Conservation (phyloP, 2,888 invertebrate species). For the Lithophane socia region DNA sequence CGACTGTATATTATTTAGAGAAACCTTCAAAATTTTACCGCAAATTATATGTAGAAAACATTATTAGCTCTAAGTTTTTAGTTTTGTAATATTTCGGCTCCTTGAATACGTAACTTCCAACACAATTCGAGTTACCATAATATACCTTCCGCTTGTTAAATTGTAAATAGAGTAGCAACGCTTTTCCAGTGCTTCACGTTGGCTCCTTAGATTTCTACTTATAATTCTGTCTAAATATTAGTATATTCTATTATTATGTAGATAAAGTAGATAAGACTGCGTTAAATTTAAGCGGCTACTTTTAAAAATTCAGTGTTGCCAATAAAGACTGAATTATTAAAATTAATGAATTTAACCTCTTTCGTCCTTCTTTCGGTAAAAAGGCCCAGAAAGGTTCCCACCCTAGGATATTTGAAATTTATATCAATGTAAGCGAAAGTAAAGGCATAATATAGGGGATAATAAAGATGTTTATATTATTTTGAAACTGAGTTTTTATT, state of each 20-base stretch:
- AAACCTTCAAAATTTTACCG: conserved; percentile 85
- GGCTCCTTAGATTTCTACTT: conserved; percentile 53
- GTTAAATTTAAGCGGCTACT: conserved; percentile 64
- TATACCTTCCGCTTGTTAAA: conserved; percentile 79
- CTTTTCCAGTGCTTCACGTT: conserved; percentile 71
- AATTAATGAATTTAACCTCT: conserved; percentile 59
- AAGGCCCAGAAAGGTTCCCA: conserved; percentile 82
- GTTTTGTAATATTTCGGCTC: conserved; percentile 70
- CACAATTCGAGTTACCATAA: conserved; percentile 88
- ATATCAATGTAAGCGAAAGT: conserved; percentile 76
- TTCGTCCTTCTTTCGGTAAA: conserved; percentile 71
- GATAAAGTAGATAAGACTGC: conserved; percentile 76
- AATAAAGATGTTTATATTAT: conserved; percentile 84
- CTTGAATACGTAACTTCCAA: conserved; percentile 81
- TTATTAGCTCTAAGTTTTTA: conserved; percentile 74
- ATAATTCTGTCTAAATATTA: conserved; percentile 55
- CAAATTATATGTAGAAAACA: conserved; percentile 71
- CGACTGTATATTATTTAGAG: conserved; percentile 85
- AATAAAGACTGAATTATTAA: conserved; percentile 71
- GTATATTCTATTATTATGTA: conserved; percentile 64
- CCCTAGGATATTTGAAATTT: conserved; percentile 79
- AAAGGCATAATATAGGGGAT: conserved; percentile 75
- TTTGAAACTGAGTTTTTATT: conserved; percentile 45
- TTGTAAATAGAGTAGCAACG: conserved; percentile 82
- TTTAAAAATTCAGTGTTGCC: conserved; percentile 80